phyloP scores from a whole-genome alignment of 92 coral and sea anemone genomes.

The Epizoanthus fatuus region DNA sequence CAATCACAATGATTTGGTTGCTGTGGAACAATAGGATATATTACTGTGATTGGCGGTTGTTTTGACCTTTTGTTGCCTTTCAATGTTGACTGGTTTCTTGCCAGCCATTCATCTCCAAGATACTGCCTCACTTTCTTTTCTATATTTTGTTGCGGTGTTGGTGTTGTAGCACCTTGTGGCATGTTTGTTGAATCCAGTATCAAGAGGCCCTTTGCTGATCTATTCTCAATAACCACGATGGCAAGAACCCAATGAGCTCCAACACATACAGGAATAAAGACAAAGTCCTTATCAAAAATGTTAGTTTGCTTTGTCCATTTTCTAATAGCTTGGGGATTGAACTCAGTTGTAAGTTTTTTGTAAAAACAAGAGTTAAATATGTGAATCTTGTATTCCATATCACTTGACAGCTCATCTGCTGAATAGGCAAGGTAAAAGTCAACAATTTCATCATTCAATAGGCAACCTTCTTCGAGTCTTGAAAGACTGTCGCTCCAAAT shows the following conservation, averaged over 20 bases:
- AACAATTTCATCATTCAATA: not conserved
- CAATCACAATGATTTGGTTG: too few species aligned
- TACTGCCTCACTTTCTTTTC: not conserved
- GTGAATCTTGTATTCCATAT: not conserved
- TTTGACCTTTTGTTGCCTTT: too few species aligned
- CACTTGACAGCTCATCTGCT: not conserved
- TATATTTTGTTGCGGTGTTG: not conserved
- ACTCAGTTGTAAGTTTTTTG: constrained; percentile 8
- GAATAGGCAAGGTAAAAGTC: not conserved
- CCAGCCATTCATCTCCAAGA: not conserved
- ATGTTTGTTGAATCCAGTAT: not conserved
- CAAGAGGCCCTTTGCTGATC: not conserved
- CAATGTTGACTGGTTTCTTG: too few species aligned
- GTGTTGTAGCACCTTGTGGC: not conserved
- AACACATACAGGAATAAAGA: not conserved
- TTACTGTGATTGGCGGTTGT: too few species aligned
- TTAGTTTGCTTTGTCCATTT: constrained; percentile 39
- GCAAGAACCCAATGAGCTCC: not conserved
- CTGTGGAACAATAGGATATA: too few species aligned
- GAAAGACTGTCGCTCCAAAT: not conserved
- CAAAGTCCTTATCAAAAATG: constrained; percentile 8
- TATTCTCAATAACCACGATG: not conserved
- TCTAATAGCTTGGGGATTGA: constrained; percentile 26
- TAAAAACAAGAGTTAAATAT: constrained; percentile 33
- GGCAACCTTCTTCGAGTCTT: not conserved